Base-by-base conservation (phyloP, 1,140 invertebrate species). In the Diprion similis region DNA sequence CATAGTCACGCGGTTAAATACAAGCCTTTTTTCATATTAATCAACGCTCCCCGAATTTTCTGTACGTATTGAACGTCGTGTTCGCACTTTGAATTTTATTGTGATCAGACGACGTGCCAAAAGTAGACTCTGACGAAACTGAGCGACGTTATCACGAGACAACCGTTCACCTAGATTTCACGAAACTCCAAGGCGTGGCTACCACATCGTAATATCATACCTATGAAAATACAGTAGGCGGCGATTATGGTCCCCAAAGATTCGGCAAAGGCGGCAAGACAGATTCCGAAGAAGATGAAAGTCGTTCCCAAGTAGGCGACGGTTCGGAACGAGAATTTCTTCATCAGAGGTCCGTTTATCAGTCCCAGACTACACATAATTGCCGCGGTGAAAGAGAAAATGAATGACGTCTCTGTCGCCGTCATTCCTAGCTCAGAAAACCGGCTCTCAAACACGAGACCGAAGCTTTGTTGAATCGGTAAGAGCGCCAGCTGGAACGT, bases 281-380 rank as follows among this genome's bases (percentile, higher is more conserved):
- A 78, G 73, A 83, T 82, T 19, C 82, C 82, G 2, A 77, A 46
- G 68, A 78, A 81, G 74, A 84, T 78, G 0, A 85, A 15, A 7
- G 48, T 68, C 13, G 76, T 75, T 13, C 83, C 84, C 65, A 77
- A 24, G 66, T 82, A 75, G 9, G 82, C 81, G 0, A 83, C 79
- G 15, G 75, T 75, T 65, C 78, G 73, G 71, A 79, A 83, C 47
- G 77, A 76, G 71, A 81, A 84, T 69, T 72, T 75, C 75, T 83
- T 84, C 47, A 85, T 66, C n/a, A 85, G 75, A 10, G 84, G 84
- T 18, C 82, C 84, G 46, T 79, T 78, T 59, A 85, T 76, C 66
- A 85, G 79, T 15, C 84, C 84, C 78, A 72, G 45, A 77, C 71
- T 70, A 74, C 81, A 81, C 68, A 78, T 81, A 17, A 84, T 75